These are phyloP conservation scores for Aphelenchoides fujianensis DNA, from an alignment of 1,140 invertebrate species.

Conservation along the genomic window DNA sequence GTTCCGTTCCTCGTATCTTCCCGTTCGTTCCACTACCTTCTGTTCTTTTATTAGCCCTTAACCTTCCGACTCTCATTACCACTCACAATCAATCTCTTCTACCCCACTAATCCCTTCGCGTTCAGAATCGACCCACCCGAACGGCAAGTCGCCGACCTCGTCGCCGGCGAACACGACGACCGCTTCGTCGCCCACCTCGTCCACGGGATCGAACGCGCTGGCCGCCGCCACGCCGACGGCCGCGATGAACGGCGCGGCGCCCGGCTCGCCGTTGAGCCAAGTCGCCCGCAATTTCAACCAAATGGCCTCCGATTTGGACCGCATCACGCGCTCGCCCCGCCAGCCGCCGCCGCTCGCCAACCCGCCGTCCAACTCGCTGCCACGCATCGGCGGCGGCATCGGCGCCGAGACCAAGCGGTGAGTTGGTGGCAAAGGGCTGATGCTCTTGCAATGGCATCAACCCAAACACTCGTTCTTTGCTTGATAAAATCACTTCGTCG, in stretches of 20 bases:
- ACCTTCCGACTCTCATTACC: too few species aligned
- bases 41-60: too few species aligned
- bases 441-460: background rate
- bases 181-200: background rate
- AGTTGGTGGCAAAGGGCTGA: too few species aligned
- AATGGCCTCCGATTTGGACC: constrained; percentile 26
- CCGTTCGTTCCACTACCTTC: too few species aligned
- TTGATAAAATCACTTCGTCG: background rate
- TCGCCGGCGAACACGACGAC: constrained; percentile 1
- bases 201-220: background rate
- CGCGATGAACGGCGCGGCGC: constrained; percentile 8
- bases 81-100: too few species aligned
- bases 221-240: background rate
- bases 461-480: background rate
- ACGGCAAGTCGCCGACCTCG: background rate
- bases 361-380: background rate
- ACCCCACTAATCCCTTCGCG: too few species aligned
- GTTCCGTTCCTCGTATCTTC: too few species aligned
- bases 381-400: background rate
- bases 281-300: constrained; percentile 22
- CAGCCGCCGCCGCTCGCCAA: background rate
- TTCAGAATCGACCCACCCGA: too few species aligned
- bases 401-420: background rate
- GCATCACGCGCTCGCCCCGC: constrained; percentile 18
- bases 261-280: constrained; percentile 11